Evolutionary conservation across 2,797 vertebrate species (phyloP), one percentile per base, ranked within the genome.

Genomic region (Molossus molossus): DNA sequence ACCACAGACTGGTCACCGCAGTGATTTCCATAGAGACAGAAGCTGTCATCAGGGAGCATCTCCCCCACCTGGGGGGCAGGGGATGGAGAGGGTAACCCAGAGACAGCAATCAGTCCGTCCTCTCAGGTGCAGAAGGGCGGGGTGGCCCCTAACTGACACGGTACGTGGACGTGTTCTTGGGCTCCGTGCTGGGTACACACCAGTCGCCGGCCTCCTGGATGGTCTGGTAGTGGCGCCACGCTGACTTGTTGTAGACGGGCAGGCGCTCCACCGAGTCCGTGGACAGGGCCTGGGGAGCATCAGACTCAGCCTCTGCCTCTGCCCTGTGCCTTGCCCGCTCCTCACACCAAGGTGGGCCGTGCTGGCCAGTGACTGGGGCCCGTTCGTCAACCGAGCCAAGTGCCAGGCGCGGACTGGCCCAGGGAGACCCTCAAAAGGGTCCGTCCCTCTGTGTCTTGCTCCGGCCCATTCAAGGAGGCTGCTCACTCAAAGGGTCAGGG

Each of bases 241-340:
- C 99, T 0, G 99, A 99, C 98, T 99, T 99, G 98, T 99, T 99
- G 98, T 99, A 99, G 87, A 99, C 99, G 0, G 99, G 99, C 94
- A 99, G 98, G 88, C 99, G 98, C 98, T 99, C 99, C 94, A 99
- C 99, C 0, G 99, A 99, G 98, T 99, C 99, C 1, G 99, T 99
- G 92, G 99, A 99, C 98, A 99, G 98, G 33, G 99, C 99, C 99
- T 99, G 95, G 11, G 14, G 84, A 60, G 55, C 1, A 4, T 0
- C 18, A 6, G 15, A 1, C 20, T 96, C 88, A 97, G 92, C 4
- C 5, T 27, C 23, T 6, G 45, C 58, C 4, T 0, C 10, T 0
- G 23, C 53, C 65, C 57, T 2, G 14, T 0, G 0, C 58, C 60
- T 9, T 8, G 11, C 33, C 72, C 20, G 0, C 10, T 9, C 69